Conservation (phyloP, 2,797 vertebrate species). For the Loris lydekkerianus region DNA sequence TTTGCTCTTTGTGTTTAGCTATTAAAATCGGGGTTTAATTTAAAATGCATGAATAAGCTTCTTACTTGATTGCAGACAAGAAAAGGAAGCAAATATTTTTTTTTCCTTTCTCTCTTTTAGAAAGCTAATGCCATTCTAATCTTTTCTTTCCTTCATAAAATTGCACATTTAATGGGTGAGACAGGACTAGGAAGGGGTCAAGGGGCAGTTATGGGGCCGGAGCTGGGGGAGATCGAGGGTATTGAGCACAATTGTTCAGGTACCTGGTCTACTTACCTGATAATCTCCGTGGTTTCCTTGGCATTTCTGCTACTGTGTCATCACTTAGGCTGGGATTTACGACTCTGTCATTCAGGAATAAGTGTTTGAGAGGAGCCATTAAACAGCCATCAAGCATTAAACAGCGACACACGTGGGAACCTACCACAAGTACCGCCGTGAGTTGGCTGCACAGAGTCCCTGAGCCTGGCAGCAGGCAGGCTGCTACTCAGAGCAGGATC, state of each 20-base stretch:
- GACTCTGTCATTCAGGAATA: slow-evolving; percentile 27
- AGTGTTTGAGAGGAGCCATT: slow-evolving; percentile 72
- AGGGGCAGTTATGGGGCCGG: fast-evolving
- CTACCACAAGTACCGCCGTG: not conserved
- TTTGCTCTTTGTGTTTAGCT: slow-evolving; percentile 73
- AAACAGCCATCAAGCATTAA: slow-evolving; percentile 64
- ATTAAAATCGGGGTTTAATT: slow-evolving; percentile 78
- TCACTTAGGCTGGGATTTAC: not conserved
- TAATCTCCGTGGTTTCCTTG: not conserved
- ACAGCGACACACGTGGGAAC: not conserved
- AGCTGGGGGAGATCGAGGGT: not conserved
- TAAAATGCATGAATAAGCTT: slow-evolving; percentile 75
- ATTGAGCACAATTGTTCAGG: not conserved
- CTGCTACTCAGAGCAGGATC: not conserved
- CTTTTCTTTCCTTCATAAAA: not conserved
- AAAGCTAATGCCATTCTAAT: not conserved
- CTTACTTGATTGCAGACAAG: slow-evolving; percentile 51
- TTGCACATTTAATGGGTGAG: not conserved
- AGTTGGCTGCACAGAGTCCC: slow-evolving; percentile 7
- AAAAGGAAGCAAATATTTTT: slow-evolving; percentile 58
- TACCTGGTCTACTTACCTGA: not conserved
- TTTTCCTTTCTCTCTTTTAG: not conserved
- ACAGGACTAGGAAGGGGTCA: fast-evolving
- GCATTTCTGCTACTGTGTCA: not conserved
- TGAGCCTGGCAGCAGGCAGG: not conserved